A percentile compares a stretch with the other conserved stretches of the same genome.
Conservation (phyloP, 2,888 invertebrate genomes). For the Laspeyria flexula region DNA sequence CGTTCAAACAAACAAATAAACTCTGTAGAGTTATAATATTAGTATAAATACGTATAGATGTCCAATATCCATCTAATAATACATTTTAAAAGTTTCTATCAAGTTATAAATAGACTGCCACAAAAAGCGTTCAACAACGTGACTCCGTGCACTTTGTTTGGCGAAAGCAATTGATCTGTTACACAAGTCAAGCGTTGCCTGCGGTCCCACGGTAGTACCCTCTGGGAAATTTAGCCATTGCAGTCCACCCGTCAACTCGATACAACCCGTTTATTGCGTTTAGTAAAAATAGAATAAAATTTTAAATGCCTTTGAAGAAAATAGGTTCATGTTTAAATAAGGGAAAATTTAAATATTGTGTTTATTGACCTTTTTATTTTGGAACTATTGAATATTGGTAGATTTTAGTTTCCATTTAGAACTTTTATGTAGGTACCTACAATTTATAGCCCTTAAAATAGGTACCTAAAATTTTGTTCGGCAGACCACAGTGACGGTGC, state of each 20-base stretch:
- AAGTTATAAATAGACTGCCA: not conserved
- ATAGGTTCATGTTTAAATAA: not conserved
- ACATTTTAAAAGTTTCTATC: not conserved
- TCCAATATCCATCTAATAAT: too few relatives aligned
- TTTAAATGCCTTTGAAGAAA: not conserved
- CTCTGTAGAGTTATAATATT: too few relatives aligned
- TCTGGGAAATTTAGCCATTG: conserved; percentile 58
- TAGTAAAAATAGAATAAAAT: conserved; percentile 1
- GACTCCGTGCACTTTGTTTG: conserved; percentile 20
- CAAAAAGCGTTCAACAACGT: not conserved
- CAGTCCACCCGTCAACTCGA: conserved; percentile 43
- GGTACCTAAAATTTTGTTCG: too few relatives aligned
- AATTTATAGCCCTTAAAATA: too few relatives aligned
- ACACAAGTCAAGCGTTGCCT: conserved; percentile 30
- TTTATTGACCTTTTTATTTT: not conserved
- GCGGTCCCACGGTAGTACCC: conserved; percentile 39
- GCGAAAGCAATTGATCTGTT: conserved; percentile 44
- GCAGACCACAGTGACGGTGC: too few relatives aligned
- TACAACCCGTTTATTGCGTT: conserved; percentile 40
- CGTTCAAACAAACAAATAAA: too few relatives aligned
- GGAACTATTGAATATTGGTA: not conserved
- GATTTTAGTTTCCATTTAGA: not conserved
- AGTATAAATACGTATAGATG: too few relatives aligned
- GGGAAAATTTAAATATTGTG: not conserved
- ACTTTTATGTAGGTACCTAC: too few relatives aligned